phyloP scores from a whole-genome alignment of 2,888 invertebrate genomes.

The Caenorhabditis sp. region DNA sequence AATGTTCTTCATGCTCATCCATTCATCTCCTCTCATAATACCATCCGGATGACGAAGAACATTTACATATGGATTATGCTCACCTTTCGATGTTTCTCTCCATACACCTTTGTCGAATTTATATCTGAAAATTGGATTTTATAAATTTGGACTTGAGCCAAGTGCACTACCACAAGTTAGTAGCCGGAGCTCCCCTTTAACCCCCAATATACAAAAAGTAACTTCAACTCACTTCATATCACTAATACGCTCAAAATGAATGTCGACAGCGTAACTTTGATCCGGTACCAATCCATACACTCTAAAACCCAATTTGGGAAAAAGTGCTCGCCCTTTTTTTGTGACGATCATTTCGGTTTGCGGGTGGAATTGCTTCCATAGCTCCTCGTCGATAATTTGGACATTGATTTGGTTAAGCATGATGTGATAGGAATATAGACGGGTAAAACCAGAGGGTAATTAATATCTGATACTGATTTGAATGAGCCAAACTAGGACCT shows the following conservation, averaged over 20 bases:
- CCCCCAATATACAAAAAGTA: no score
- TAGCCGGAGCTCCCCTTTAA: no score
- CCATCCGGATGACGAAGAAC: slow-evolving; percentile 15
- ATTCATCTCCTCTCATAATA: slow-evolving; percentile 12
- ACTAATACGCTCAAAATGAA: slow-evolving; percentile 18
- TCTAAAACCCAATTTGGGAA: slow-evolving; percentile 16
- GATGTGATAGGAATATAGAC: no score
- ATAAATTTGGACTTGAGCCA: no score
- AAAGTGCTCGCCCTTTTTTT: slow-evolving; percentile 11
- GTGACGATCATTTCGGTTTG: slow-evolving; percentile 34
- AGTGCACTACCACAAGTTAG: no score
- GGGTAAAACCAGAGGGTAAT: no score
- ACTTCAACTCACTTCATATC: slow-evolving; percentile 16
- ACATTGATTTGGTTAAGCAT: no score
- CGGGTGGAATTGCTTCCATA: slow-evolving; percentile 23
- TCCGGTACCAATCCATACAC: slow-evolving; percentile 11
- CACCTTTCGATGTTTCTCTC: slow-evolving; percentile 20
- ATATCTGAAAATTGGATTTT: slow-evolving; percentile 20
- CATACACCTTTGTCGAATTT: slow-evolving; percentile 16
- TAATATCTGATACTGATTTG: no score
- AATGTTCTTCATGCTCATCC: slow-evolving; percentile 11
- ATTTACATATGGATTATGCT: no score
- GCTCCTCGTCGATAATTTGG: background rate
- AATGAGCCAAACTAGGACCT: no score
- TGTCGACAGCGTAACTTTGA: slow-evolving; percentile 6